Evolutionary conservation across 1,140 invertebrate genomes (phyloP), one percentile per base, ranked within the genome.

Genomic region (Bilobella aurantiaca): DNA sequence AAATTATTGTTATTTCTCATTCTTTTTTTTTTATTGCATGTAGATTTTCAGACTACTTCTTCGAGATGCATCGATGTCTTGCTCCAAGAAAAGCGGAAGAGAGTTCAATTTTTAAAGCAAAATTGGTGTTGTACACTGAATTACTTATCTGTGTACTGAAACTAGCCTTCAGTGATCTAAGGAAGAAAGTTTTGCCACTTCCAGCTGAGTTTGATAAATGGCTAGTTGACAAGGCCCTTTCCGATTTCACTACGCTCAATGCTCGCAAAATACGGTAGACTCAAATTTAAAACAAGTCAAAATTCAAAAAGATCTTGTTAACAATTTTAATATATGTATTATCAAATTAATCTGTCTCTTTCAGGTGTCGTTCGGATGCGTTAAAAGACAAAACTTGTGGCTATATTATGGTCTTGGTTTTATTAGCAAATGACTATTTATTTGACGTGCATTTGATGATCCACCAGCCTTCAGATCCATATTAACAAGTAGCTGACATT

Each of bases 401-500:
- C 49, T 72, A 72, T 47, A 68, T 72, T n/a, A 66, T 72, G 61
- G 71, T 72, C 0, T 34, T 68, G 2, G 66, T 72, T 21, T 47
- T 72, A n/a, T 49, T 72, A 3, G 66, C 71, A 27, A 69, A 69
- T 37, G 58, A 72, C n/a, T 67, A 61, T 25, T 2, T 30, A 34
- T 66, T 72, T 62, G 71, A 72, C 63, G 68, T 72, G 8, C 65
- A 69, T 27, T 23, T 72, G 23, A 63, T 72, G 47, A n/a, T 66
- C 71, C 18, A 62, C 66, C 47, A 68, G 66, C 32, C 60, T 72
- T 3, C 65, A 72, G 25, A 59, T 72, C 58, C 71, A 72, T 65
- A 69, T 72, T 1, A 72, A 65, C 65, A 72, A 72, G 70, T 72
- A 68, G 66, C 49, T n/a, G n/a, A n/a, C n/a, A n/a, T 23, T 34